These are phyloP conservation scores for Pseudorhiza aurosa DNA, from an alignment of 30 jellyfish, hydroid and myxozoan species.

Conservation along the genomic window DNA sequence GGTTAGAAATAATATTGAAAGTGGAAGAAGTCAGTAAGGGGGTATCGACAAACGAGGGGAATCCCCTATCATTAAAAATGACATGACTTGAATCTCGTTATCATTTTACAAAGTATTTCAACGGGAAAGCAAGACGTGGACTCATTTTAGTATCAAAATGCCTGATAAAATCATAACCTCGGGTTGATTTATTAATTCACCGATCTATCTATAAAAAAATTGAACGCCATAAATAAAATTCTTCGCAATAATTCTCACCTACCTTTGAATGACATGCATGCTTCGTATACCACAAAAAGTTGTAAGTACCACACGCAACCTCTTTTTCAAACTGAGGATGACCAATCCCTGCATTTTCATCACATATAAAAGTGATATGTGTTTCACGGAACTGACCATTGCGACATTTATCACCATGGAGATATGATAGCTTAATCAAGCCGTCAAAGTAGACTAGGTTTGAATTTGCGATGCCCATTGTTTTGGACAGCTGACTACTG, in stretches of 20 bases:
- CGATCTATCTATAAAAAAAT: no score
- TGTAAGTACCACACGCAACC: slow-evolving; percentile 78
- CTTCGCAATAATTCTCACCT: background rate
- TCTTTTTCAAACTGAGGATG: slow-evolving; percentile 85
- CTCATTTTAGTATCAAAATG: no score
- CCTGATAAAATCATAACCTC: no score
- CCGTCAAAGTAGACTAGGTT: slow-evolving; percentile 74
- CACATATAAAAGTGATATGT: slow-evolving; percentile 70
- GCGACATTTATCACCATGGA: slow-evolving; percentile 75
- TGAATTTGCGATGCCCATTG: slow-evolving; percentile 64
- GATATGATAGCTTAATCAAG: slow-evolving; percentile 60
- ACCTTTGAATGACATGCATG: slow-evolving; percentile 86
- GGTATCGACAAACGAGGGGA: no score
- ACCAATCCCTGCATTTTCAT: slow-evolving; percentile 73
- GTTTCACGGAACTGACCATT: slow-evolving; percentile 58
- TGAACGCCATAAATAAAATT: background rate
- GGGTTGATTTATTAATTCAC: no score
- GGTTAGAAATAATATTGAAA: no score
- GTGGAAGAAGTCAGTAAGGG: no score
- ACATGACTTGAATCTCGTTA: no score
- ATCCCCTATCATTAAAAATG: no score
- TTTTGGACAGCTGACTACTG: background rate
- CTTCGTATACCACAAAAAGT: slow-evolving; percentile 78
- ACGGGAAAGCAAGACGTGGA: no score
- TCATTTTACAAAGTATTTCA: no score